Percentiles rank a stretch among this genome's conserved stretches.
phyloP scores from a whole-genome alignment of 2,888 invertebrate species.

The Thereva unica region DNA sequence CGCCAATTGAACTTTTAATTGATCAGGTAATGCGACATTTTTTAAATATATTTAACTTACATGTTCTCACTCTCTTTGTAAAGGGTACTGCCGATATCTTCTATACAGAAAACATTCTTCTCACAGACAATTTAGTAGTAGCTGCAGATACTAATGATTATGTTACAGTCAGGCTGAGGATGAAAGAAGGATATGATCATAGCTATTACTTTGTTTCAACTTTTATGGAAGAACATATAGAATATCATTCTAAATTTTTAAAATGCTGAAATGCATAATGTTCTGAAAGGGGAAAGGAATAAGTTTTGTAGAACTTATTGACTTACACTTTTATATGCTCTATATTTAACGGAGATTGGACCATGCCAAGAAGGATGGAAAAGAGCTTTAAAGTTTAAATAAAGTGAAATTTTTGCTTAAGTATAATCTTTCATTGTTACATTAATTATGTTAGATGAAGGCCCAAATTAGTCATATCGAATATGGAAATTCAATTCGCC shows the following conservation, averaged over 20 bases:
- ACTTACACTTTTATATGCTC: too few species aligned
- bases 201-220: slow-evolving; percentile 91
- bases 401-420: too few species aligned
- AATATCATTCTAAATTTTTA: slow-evolving; percentile 82
- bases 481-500: too few species aligned
- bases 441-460: too few species aligned
- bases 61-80: not conserved
- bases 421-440: too few species aligned
- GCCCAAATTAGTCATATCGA: too few species aligned
- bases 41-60: not conserved
- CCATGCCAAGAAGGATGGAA: too few species aligned
- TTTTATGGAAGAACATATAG: slow-evolving; percentile 90
- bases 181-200: slow-evolving; percentile 90
- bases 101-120: slow-evolving; percentile 72
- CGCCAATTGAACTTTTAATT: slow-evolving; percentile 79
- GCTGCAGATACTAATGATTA: slow-evolving; percentile 60
- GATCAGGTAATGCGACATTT: slow-evolving; percentile 61
- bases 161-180: slow-evolving; percentile 70
- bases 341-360: too few species aligned
- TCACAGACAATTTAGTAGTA: slow-evolving; percentile 78
- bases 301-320: too few species aligned
- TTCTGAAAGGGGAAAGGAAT: not conserved
- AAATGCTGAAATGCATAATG: slow-evolving; percentile 53
- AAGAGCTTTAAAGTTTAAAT: too few species aligned
- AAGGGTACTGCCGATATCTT: slow-evolving; percentile 85